These are phyloP conservation scores for Lamellibrachia columna DNA, from an alignment of 2,888 invertebrate species.

Conservation along the genomic window DNA sequence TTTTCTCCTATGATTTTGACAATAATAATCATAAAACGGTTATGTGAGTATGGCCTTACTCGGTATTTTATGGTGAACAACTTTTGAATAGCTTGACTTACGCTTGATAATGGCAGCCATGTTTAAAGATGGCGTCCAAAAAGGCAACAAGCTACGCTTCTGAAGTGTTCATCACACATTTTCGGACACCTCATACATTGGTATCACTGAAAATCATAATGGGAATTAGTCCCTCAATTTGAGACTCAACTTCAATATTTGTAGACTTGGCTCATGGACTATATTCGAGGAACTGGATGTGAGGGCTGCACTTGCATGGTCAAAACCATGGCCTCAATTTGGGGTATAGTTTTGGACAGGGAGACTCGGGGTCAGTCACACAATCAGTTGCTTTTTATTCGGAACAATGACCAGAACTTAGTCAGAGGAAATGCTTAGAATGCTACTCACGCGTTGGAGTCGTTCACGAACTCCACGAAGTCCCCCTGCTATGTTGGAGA, in stretches of 20 bases:
- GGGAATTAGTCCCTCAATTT: background rate
- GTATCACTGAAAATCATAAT: background rate
- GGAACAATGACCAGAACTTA: too few species aligned
- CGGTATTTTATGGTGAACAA: background rate
- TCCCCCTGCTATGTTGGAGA: too few species aligned
- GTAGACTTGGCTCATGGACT: background rate
- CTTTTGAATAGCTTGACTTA: background rate
- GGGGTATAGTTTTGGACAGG: too few species aligned
- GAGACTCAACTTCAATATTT: background rate
- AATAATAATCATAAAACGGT: background rate
- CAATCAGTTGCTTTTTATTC: too few species aligned
- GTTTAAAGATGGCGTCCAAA: background rate
- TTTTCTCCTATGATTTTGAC: background rate
- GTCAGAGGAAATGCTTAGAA: too few species aligned
- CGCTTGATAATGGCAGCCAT: background rate
- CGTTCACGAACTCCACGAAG: too few species aligned
- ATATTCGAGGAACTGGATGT: background rate
- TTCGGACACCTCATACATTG: background rate
- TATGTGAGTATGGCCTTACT: background rate
- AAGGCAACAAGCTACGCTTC: background rate
- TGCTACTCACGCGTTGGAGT: too few species aligned
- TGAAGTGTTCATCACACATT: background rate
- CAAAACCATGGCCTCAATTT: too few species aligned
- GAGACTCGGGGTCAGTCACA: too few species aligned
- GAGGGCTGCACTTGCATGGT: background rate